Percentiles rank a stretch among this genome's conserved stretches.
These are phyloP conservation scores for Bambusicola thoracicus DNA, from an alignment of 2,113 vertebrate genomes.

Conservation along the genomic window DNA sequence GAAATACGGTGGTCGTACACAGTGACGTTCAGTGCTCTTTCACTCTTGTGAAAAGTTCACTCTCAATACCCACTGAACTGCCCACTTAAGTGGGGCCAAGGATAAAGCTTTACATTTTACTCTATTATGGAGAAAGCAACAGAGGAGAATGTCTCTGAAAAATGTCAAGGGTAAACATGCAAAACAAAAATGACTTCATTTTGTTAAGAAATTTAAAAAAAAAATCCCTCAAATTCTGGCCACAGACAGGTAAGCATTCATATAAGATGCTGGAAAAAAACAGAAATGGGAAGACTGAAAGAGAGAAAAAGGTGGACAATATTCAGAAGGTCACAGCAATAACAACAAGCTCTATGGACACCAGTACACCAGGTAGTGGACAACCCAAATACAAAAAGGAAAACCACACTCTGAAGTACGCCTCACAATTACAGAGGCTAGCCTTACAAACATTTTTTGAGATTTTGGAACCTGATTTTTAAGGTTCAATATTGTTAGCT, in stretches of 20 bases:
- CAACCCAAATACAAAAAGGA: not conserved
- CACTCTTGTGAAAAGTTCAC: not conserved
- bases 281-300: not conserved
- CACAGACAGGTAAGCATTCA: not conserved
- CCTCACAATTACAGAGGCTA: not conserved
- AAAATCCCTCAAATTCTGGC: not conserved
- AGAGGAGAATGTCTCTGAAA: not conserved
- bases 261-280: not conserved
- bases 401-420: not conserved
- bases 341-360: not conserved
- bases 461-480: slow-evolving; percentile 1
- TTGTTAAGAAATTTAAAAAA: not conserved
- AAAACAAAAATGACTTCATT: not conserved
- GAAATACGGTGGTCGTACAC: not conserved
- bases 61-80: fast-evolving
- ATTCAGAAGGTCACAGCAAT: not conserved
- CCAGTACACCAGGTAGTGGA: not conserved
- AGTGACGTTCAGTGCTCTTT: fast-evolving
- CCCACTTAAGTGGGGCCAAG: fast-evolving
- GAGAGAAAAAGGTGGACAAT: not conserved
- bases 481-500: not conserved
- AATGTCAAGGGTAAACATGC: not conserved
- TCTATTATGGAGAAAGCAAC: not conserved
- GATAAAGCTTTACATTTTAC: not conserved
- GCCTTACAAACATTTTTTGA: not conserved